Evolutionary conservation across 2,797 vertebrate genomes (phyloP), one percentile per base, ranked within the genome.

Genomic region (Hydrolagus colliei): DNA sequence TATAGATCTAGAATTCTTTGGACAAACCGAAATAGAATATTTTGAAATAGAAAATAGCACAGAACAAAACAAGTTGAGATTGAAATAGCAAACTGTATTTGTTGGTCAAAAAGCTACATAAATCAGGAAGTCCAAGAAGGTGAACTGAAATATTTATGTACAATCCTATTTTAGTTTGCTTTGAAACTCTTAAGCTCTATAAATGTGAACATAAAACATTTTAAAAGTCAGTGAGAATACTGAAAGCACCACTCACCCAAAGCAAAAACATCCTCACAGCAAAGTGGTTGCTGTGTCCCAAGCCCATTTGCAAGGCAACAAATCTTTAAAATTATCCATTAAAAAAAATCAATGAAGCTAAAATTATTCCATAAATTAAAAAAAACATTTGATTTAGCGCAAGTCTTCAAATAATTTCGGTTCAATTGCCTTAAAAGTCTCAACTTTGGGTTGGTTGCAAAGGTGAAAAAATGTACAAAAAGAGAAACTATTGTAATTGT

Each of bases 81-180:
- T 18, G 63, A 68, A 68, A 35, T 65, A 35, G 63, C 63, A 82
- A 82, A 82, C 27, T 82, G 79, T 82, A 82, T 82, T 82, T 82
- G 79, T 68, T 82, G 79, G 13, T 68, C 67, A 68, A 80, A 11
- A 67, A 68, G 32, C 63, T 82, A 82, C 79, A 68, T 41, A 68
- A 82, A 35, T 82, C 65, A 82, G 18, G 22, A 82, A 82, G 63
- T 68, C 27, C 63, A 82, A 16, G 14, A 82, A 35, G 65, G 32
- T 82, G 79, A 32, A 68, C n/a, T 65, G 78, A 80, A 80, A 78
- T 65, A 82, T 68, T 82, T 68, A 84, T 18, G 71, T 65, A 84
- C 63, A 68, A 84, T 41, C n/a, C 65, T 41, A 84, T 68, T 71
- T 84, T 68, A 84, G 41, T 71, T 82, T 68, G 22, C 3, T 3